Conservation (phyloP, 2,797 vertebrate genomes). For the Tachyglossus aculeatus region DNA sequence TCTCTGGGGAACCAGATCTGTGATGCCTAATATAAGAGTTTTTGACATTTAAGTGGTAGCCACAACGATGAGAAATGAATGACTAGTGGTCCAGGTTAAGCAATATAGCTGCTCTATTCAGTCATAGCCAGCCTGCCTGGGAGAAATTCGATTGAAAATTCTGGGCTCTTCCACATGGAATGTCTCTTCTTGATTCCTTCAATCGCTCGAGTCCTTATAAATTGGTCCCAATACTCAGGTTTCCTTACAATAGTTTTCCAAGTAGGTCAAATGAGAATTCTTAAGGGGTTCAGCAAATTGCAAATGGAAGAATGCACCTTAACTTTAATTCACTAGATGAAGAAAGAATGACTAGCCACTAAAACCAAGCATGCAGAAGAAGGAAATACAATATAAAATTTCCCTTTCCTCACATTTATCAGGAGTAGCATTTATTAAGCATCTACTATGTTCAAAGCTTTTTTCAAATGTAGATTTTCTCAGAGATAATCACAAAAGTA, state of each 20-base stretch:
- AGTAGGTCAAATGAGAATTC: background rate
- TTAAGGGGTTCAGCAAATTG: background rate
- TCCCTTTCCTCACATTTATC: background rate
- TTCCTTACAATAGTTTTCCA: background rate
- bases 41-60: background rate
- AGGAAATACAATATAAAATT: background rate
- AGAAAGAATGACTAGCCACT: accelerated
- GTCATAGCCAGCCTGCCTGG: background rate
- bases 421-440: too few relatives aligned
- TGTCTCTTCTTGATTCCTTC: background rate
- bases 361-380: background rate
- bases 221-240: background rate
- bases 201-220: background rate
- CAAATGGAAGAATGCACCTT: background rate
- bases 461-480: too few relatives aligned
- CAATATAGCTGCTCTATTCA: background rate
- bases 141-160: background rate
- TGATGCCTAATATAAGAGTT: background rate
- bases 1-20: background rate
- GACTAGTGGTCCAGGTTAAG: background rate
- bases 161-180: background rate
- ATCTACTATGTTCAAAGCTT: too few relatives aligned
- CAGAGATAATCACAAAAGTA: too few relatives aligned
- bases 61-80: background rate
- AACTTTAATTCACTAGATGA: background rate